Base-by-base conservation (phyloP, 2,797 vertebrate species). In the Coluber constrictor region DNA sequence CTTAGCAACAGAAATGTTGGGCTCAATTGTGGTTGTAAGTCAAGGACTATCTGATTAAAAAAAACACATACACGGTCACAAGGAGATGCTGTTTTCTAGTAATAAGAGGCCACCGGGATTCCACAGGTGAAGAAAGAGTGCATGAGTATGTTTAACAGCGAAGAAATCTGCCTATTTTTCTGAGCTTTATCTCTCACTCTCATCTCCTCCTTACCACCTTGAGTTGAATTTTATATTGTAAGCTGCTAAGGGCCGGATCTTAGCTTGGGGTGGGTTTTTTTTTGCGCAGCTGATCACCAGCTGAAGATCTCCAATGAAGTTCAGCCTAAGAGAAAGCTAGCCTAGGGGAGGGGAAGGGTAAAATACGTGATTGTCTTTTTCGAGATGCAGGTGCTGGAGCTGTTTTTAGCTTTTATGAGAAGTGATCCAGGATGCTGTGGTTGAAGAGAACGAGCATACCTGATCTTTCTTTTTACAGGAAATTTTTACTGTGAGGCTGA, bases 341-440 rank as follows among this genome's bases (percentile, higher is more conserved):
- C 57, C 18, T 5, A 55, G 29, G 15, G 25, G 51, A 66, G 79
- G 57, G 51, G 16, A 89, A 10, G 4, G 55, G 70, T 57, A 74
- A 0, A 2, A 56, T 25, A 55, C 0, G 4, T 12, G 1, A 2
- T n/a, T 47, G 20, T 0, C 20, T 32, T 92, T 60, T 0, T 57
- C 60, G 61, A 89, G 61, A 20, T 5, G 23, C 32, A 18, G 43
- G 8, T 0, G 2, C 6, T 11, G 18, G 55, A 23, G 25, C 88
- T 15, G 86, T n/a, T 54, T 16, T 54, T 43, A 61, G 13, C 7
- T 56, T 87, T 74, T 43, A 5, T 18, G 55, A 9, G 6, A 74
- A 89, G 51, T 3, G 0, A 1, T 16, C n/a, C 32, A 11, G 70
- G 74, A 27, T 11, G 43, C 20, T 16, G 57, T 27, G 43, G 3